Base-by-base conservation (phyloP, 2,113 vertebrate species). In the Ciconia boyciana region DNA sequence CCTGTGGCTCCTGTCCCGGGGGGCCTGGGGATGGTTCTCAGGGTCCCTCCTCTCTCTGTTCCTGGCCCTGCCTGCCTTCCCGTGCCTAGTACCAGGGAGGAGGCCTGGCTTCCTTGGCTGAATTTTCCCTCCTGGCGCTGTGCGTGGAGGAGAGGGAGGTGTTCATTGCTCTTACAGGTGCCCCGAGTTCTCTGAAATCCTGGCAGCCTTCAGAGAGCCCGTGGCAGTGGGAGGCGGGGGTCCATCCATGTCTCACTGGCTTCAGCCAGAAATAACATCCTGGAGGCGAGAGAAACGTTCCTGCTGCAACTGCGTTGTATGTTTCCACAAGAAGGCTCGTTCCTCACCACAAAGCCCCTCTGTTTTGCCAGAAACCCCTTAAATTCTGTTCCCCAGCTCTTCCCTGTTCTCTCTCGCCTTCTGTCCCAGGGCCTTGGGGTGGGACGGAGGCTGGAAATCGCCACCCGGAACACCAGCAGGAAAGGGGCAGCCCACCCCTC, bases 171-270 rank as follows among this genome's bases (percentile, higher is more conserved):
- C 52, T 43, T n/a, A 14, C 12, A 55, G 44, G 54, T 87, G 54
- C 41, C 36, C 16, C 1, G 0, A 31, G 13, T 60, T 60, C 36
- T 57, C 52, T 15, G 7, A 57, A 58, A 5, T 19, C 21, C 19
- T 43, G 66, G 36, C 41, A 86, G 70, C 69, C 39, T 22, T 10
- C 6, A 10, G 44, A 43, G 61, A 46, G 52, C 16, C 57, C 3
- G 0, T 13, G 29, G 29, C 0, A 0, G 8, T 24, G 26, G 44
- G 19, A 61, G 52, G 22, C 2, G 4, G 26, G 43, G 4, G 43
- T 69, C 71, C 20, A 1, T 46, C 58, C 43, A 4, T 10, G 13
- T 62, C 68, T 49, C 41, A 2, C 34, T 11, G 49, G 6, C 57
- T 84, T 57, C 72, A 69, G 49, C 69, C 84, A 76, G 79, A 43